Evolutionary conservation across 2,113 vertebrate species (phyloP).

Genomic region (Polyodon spathula): DNA sequence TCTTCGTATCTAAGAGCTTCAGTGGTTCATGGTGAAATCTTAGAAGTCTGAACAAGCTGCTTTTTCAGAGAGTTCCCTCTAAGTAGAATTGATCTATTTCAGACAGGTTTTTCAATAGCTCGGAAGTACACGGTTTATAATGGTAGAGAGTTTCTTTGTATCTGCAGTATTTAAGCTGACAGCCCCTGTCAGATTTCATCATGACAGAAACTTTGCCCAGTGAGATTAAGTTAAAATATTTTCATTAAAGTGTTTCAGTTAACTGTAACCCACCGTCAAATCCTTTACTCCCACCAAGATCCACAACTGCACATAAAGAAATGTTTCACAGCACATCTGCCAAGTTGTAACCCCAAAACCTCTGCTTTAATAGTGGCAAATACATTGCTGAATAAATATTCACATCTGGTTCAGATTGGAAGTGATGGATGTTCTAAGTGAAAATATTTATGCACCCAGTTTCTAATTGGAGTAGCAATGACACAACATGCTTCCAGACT

Average conservation of each 20-base stretch:
- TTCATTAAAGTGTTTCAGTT: background rate
- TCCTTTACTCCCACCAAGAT: background rate
- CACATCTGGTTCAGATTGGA: conserved; percentile 5
- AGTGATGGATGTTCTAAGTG: background rate
- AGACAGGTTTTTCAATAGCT: background rate
- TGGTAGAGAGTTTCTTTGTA: background rate
- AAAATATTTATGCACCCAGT: conserved; percentile 2
- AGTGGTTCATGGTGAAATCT: too few relatives aligned
- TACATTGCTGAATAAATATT: conserved; percentile 4
- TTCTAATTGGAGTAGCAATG: background rate
- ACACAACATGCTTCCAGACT: background rate
- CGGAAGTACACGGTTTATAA: background rate
- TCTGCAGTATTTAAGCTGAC: background rate
- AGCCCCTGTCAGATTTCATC: background rate
- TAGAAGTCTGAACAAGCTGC: too few relatives aligned
- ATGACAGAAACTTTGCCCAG: background rate
- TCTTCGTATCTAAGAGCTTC: too few relatives aligned
- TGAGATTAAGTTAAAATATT: background rate
- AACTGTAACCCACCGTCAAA: background rate
- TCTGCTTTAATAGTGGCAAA: conserved; percentile 5
- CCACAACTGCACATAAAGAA: background rate
- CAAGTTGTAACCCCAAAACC: conserved; percentile 4
- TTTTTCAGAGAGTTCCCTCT: too few relatives aligned
- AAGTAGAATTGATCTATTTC: background rate
- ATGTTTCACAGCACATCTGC: background rate